A percentile compares a stretch with the other conserved stretches of the same genome.
These are phyloP conservation scores for Calephelis perditalis DNA, from an alignment of 2,888 invertebrate genomes.

Conservation along the genomic window DNA sequence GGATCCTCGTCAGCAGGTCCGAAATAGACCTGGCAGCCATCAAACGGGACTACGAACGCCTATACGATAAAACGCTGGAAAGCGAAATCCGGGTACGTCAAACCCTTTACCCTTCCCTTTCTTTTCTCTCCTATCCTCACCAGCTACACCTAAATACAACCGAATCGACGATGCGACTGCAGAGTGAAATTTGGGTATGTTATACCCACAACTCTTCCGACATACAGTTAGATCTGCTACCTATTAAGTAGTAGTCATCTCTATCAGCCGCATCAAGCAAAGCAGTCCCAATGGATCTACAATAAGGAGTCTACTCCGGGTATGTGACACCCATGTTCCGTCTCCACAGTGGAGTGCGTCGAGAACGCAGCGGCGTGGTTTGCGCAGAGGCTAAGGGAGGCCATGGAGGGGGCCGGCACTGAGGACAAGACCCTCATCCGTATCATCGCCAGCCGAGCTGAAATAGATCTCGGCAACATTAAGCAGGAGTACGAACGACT, in stretches of 20 bases:
- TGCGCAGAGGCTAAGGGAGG: conserved; percentile 80
- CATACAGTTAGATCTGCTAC: too few species aligned
- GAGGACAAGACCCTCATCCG: conserved; percentile 84
- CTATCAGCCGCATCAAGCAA: too few species aligned
- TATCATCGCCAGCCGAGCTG: conserved; percentile 82
- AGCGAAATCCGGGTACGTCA: conserved; percentile 6
- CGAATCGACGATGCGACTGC: too few species aligned
- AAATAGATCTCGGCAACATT: conserved; percentile 84
- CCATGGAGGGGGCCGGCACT: conserved; percentile 85
- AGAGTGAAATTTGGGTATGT: too few species aligned
- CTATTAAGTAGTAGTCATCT: too few species aligned
- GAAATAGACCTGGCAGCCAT: conserved; percentile 84
- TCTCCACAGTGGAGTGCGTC: conserved; percentile 7
- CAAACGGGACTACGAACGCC: conserved; percentile 83
- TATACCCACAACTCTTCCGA: too few species aligned
- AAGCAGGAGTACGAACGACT: conserved; percentile 83
- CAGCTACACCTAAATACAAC: too few species aligned
- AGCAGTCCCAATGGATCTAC: too few species aligned
- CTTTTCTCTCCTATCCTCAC: too few species aligned
- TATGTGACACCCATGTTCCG: neutral
- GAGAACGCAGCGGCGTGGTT: conserved; percentile 79
- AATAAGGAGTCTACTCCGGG: too few species aligned
- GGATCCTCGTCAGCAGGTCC: conserved; percentile 82
- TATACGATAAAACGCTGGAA: conserved; percentile 82
- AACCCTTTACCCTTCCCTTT: too few species aligned